phyloP scores from a whole-genome alignment of 2,797 vertebrate genomes.

The Florisuga fusca region DNA sequence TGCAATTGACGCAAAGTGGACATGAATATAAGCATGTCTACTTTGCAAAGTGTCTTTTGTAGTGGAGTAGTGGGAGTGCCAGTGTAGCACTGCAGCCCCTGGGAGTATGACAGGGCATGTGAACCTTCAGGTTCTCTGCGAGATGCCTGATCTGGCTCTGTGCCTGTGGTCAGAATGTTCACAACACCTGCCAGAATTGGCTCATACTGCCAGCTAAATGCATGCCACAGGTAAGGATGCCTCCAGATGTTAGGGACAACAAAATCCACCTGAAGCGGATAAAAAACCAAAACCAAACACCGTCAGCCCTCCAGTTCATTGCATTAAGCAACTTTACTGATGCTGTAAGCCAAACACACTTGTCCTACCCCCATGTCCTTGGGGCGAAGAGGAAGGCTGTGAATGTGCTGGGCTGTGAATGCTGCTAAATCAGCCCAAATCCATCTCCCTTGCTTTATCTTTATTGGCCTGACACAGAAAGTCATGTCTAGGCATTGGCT shows the following conservation, averaged over 20 bases:
- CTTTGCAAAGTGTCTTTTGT: not conserved
- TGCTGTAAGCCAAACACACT: not conserved
- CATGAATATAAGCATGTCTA: not conserved
- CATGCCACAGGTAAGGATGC: rapidly evolving
- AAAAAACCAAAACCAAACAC: not conserved
- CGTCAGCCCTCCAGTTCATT: not conserved
- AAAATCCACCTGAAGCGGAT: not conserved
- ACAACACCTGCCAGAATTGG: not conserved
- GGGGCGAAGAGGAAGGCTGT: not conserved
- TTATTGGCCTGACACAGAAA: not conserved
- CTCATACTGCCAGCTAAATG: not conserved
- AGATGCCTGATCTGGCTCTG: not conserved
- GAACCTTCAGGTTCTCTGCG: rapidly evolving
- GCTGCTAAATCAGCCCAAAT: not conserved
- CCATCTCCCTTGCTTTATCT: not conserved
- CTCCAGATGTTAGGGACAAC: not conserved
- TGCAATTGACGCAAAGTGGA: not conserved
- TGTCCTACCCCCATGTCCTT: rapidly evolving
- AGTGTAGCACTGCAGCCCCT: not conserved
- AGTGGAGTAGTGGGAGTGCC: not conserved
- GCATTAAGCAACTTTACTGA: not conserved
- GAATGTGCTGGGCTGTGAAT: not conserved
- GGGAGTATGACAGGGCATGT: rapidly evolving
- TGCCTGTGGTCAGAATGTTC: not conserved
- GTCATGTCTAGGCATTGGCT: not conserved